Evolutionary conservation across 2,888 invertebrate genomes (phyloP), one percentile per base, ranked within the genome.

Genomic region (Polymixis lichenea): DNA sequence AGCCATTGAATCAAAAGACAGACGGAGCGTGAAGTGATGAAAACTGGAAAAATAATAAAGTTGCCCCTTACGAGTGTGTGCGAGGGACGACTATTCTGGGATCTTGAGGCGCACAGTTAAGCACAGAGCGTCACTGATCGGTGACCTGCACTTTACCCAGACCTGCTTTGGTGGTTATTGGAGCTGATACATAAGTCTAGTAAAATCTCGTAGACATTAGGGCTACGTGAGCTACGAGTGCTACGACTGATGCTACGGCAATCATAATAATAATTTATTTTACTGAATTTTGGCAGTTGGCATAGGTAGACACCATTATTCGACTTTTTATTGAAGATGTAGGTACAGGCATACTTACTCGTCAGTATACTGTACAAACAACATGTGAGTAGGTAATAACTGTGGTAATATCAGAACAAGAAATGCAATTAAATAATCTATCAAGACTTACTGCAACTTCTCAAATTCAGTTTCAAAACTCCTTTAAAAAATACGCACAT

Each of bases 1-100:
- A 95, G 95, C 94, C 96, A 96, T 92, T 96, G 96, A 95, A 95
- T 96, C 95, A 95, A 95, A 95, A 95, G 94, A 92, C 94, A 95
- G 95, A 93, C 95, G 86, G 93, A 94, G 95, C 95, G 95, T 96
- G 94, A 95, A 95, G 95, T 94, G 95, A 94, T 95, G 94, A 94
- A 95, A 96, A 95, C 95, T 95, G 95, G 94, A 94, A 96, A 96
- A 95, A 94, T 93, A 92, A 93, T 93, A 94, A 92, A 94, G 91
- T 91, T 91, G 86, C 89, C 91, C 91, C 89, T 90, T 92, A 89
- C 87, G 87, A 89, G 90, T 91, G 92, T 88, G 87, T 89, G 85
- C 87, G 84, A 85, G 89, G 90, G 89, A 87, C 94, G 89, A 86
- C 94, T 96, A 96, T 96, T 96, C 95, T 96, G 93, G 93, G 94